Evolutionary conservation across 2,113 vertebrate genomes (phyloP).

Genomic region (Naja naja): DNA sequence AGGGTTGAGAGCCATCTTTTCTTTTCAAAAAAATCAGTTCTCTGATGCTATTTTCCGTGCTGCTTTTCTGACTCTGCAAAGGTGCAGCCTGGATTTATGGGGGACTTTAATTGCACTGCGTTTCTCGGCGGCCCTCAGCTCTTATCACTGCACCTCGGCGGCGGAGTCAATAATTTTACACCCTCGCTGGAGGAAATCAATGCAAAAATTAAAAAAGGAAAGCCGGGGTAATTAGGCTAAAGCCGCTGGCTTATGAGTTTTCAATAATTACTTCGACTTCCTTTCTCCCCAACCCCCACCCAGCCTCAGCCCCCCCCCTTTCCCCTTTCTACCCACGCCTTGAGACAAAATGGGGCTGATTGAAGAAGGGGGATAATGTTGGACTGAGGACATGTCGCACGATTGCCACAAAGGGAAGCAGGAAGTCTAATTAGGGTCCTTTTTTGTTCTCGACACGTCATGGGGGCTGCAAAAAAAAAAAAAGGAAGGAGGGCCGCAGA

Average conservation of each 20-base stretch:
- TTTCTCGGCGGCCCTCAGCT: constrained; percentile 36
- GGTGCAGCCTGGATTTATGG: not conserved
- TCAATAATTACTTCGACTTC: constrained; percentile 69
- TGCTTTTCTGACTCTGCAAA: not conserved
- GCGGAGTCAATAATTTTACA: constrained; percentile 59
- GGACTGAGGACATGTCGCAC: constrained; percentile 61
- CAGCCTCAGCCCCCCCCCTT: constrained; percentile 1
- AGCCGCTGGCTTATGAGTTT: constrained; percentile 67
- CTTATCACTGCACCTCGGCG: constrained; percentile 43
- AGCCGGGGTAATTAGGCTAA: constrained; percentile 64
- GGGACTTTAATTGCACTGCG: constrained; percentile 46
- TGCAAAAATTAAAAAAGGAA: constrained; percentile 60
- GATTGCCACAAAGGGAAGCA: constrained; percentile 54
- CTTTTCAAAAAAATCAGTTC: no score
- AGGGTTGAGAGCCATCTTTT: no score
- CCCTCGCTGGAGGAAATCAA: constrained; percentile 62
- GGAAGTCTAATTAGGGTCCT: constrained; percentile 64
- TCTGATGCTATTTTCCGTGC: not conserved
- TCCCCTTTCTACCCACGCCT: constrained; percentile 42
- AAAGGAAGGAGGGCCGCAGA: not conserved
- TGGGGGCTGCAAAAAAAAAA: constrained; percentile 24
- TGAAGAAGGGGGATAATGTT: constrained; percentile 64
- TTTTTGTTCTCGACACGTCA: constrained; percentile 62
- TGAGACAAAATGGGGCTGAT: constrained; percentile 67
- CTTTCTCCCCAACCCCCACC: constrained; percentile 22